Conservation (phyloP, 2,113 vertebrate species). For the Tachycineta bicolor region DNA sequence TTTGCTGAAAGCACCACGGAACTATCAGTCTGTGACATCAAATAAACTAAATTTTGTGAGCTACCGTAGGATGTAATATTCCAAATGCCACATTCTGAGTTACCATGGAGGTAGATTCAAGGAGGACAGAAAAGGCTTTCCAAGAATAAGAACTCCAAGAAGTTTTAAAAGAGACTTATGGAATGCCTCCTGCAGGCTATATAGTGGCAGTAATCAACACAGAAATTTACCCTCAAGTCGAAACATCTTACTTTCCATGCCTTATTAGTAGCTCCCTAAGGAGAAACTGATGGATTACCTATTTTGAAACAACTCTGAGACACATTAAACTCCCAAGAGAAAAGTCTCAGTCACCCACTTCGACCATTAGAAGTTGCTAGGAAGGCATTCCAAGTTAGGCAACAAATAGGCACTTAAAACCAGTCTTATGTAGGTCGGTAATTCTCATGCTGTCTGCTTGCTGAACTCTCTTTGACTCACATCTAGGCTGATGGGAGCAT, state of each 20-base stretch:
- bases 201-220: neutral
- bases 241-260: neutral
- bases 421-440: neutral
- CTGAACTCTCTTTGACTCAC: neutral
- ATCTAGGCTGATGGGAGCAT: neutral
- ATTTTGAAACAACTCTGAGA: neutral
- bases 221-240: neutral
- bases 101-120: neutral
- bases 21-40: constrained; percentile 18
- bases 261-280: neutral
- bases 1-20: constrained; percentile 35
- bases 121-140: neutral
- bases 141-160: neutral
- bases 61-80: neutral
- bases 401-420: neutral
- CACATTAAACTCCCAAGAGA: neutral
- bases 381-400: neutral
- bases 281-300: neutral
- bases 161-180: neutral
- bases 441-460: neutral
- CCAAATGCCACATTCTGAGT: neutral
- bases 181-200: neutral
- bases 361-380: neutral
- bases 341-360: neutral
- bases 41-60: constrained; percentile 19